phyloP scores from a whole-genome alignment of 2,797 vertebrate genomes.

The Hirundo rustica region DNA sequence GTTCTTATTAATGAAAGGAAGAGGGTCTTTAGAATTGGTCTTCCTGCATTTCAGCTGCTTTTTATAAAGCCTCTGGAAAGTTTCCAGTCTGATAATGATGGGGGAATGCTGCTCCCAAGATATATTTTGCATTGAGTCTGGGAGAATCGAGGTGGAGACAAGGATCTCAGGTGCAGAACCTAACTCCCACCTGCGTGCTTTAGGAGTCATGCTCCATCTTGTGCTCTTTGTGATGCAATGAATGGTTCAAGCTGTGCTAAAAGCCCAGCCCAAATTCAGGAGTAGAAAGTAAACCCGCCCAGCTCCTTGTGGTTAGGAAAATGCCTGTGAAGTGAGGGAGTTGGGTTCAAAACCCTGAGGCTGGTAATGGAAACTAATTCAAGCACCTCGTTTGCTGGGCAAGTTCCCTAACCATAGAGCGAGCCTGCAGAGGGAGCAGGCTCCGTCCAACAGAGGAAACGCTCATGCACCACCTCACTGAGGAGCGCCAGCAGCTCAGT shows the following conservation, averaged over 20 bases:
- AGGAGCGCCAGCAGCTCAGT: not conserved
- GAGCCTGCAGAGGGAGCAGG: not conserved
- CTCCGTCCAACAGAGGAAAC: not conserved
- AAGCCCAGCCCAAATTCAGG: slow-evolving; percentile 32
- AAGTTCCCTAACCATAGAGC: not conserved
- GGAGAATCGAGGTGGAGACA: slow-evolving; percentile 17
- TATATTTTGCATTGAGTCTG: slow-evolving; percentile 1
- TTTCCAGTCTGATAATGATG: not conserved
- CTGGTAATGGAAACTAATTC: slow-evolving; percentile 4
- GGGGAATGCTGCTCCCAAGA: slow-evolving; percentile 1
- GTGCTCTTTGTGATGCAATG: slow-evolving; percentile 5
- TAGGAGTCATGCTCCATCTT: slow-evolving; percentile 44
- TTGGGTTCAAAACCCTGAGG: not conserved
- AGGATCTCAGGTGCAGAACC: not conserved
- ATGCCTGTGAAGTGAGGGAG: not conserved
- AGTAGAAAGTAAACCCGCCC: not conserved
- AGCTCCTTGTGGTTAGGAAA: not conserved
- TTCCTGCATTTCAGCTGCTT: not conserved
- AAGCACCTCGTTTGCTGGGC: not conserved
- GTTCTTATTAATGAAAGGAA: not conserved
- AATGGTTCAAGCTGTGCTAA: not conserved
- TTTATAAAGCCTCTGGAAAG: not conserved
- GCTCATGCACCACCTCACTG: not conserved
- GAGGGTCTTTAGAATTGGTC: not conserved
- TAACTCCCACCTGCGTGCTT: not conserved